These are phyloP conservation scores for Sycobia sp. DNA, from an alignment of 1,140 invertebrate genomes.

Conservation along the genomic window DNA sequence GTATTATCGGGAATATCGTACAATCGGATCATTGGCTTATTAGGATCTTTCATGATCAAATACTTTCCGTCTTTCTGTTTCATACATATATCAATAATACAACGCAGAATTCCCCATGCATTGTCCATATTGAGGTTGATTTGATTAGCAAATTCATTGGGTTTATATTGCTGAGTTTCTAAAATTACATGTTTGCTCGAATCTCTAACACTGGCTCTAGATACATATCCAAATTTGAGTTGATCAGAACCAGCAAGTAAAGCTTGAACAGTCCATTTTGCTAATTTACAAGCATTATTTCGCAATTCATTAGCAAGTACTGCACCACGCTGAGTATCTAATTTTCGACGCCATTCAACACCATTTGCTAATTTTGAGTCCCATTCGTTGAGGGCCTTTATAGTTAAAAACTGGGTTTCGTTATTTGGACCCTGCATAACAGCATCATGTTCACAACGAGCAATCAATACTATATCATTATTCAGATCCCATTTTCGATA, in stretches of 20 bases:
- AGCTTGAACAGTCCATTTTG: slow-evolving; percentile 99
- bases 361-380: slow-evolving; percentile 94
- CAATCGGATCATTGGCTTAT: slow-evolving; percentile 94
- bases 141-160: slow-evolving; percentile 97
- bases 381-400: slow-evolving; percentile 99
- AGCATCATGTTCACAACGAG: slow-evolving; percentile 96
- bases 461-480: slow-evolving; percentile 87
- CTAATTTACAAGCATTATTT: slow-evolving; percentile 98
- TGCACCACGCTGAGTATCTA: slow-evolving; percentile 96
- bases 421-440: slow-evolving; percentile 89
- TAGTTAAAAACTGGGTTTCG: slow-evolving; percentile 91
- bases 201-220: slow-evolving; percentile 89
- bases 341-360: slow-evolving; percentile 97
- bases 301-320: slow-evolving; percentile 97
- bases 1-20: slow-evolving; percentile 98
- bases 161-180: slow-evolving; percentile 98
- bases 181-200: slow-evolving; percentile 96
- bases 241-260: slow-evolving; percentile 95
- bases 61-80: slow-evolving; percentile 97
- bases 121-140: slow-evolving; percentile 99
- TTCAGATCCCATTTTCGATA: slow-evolving; percentile 98
- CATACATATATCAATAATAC: slow-evolving; percentile 97
- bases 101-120: slow-evolving; percentile 97
- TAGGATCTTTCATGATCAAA: slow-evolving; percentile 99
- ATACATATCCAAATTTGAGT: slow-evolving; percentile 99